phyloP scores from a whole-genome alignment of 2,113 vertebrate species.

The Cephalopholis sonnerati region DNA sequence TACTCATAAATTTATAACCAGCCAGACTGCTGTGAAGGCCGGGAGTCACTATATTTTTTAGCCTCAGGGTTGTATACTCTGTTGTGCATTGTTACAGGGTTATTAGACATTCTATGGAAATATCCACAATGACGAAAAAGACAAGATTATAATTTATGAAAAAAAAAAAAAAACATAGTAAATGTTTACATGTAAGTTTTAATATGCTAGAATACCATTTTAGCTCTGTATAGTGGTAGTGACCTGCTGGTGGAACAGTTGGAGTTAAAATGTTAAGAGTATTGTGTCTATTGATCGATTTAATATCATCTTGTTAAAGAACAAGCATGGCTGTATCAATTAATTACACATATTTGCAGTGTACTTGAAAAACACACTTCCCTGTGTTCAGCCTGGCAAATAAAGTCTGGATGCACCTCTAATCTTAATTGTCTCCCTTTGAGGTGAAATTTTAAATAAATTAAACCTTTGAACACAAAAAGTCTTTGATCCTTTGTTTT shows the following conservation, averaged over 20 bases:
- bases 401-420: neutral
- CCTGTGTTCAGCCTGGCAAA: neutral
- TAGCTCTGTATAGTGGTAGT: no score
- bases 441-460: constrained; percentile 14
- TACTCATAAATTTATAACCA: neutral
- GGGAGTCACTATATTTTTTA: neutral
- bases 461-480: constrained; percentile 27
- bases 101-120: neutral
- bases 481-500: constrained; percentile 66
- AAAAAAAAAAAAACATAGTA: no score
- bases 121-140: neutral
- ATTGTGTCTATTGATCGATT: neutral
- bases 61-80: neutral
- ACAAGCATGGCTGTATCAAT: neutral
- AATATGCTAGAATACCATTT: no score
- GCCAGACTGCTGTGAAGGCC: neutral
- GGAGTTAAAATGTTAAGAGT: neutral
- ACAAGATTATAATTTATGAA: neutral
- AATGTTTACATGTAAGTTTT: no score
- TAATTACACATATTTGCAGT: neutral
- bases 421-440: constrained; percentile 24
- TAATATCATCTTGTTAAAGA: neutral
- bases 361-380: neutral
- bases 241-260: neutral
- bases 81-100: neutral